Evolutionary conservation across 2,113 vertebrate genomes (phyloP).

Genomic region (Ondatra zibethicus): DNA sequence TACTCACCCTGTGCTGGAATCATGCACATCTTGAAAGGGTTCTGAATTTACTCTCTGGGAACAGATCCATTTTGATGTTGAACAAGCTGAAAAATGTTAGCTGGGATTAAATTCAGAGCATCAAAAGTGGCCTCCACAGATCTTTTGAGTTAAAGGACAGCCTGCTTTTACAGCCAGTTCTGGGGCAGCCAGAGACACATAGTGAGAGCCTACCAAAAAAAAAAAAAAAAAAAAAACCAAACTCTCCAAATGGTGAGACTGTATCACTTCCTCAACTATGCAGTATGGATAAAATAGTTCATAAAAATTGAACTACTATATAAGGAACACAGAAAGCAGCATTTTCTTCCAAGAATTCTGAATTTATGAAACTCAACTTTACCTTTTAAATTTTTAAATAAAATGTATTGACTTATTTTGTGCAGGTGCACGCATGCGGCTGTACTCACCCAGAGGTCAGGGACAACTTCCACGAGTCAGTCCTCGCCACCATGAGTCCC

Average conservation of each 20-base stretch:
- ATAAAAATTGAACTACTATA: slow-evolving; percentile 23
- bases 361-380: slow-evolving; percentile 12
- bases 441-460: background rate
- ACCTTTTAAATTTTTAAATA: too few species aligned
- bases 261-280: slow-evolving; percentile 12
- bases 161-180: background rate
- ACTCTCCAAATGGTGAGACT: background rate
- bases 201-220: background rate
- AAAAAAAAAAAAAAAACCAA: background rate
- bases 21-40: slow-evolving; percentile 19
- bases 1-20: slow-evolving; percentile 79
- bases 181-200: background rate
- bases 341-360: background rate
- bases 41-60: slow-evolving; percentile 64
- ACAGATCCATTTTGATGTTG: slow-evolving; percentile 69
- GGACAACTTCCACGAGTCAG: too few species aligned
- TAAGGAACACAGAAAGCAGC: background rate
- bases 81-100: slow-evolving; percentile 76
- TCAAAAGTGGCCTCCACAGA: background rate
- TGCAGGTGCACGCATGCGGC: too few species aligned
- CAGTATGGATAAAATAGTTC: slow-evolving; percentile 31
- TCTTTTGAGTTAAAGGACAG: background rate
- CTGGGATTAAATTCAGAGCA: slow-evolving; percentile 58
- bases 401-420: background rate
- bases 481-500: background rate